These are phyloP conservation scores for Bimastos eiseni DNA, from an alignment of 2,888 invertebrate species.

Conservation along the genomic window DNA sequence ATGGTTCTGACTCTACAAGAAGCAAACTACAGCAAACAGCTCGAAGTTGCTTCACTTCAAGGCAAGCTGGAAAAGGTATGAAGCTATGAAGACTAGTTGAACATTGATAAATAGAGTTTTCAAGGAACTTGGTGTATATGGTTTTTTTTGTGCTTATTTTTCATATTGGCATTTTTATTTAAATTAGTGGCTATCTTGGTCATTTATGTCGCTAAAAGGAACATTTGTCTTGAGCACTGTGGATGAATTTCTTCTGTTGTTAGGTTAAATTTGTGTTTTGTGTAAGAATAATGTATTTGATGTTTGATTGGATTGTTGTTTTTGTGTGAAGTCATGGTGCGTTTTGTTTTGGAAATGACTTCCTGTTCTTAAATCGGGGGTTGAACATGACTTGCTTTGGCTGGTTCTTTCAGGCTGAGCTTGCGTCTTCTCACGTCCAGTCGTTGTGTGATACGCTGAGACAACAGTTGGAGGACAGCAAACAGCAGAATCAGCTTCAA, in stretches of 20 bases:
- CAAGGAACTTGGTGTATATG: neutral
- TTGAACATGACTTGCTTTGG: neutral
- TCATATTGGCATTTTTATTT: too few relatives aligned
- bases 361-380: neutral
- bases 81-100: neutral
- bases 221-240: too few relatives aligned
- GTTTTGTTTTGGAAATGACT: neutral
- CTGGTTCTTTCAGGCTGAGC: neutral
- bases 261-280: too few relatives aligned
- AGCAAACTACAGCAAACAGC: conserved; percentile 51
- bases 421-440: neutral
- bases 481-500: neutral
- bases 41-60: conserved; percentile 49
- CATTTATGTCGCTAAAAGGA: too few relatives aligned
- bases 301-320: neutral
- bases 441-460: neutral
- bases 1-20: conserved; percentile 48
- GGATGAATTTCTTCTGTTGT: too few relatives aligned
- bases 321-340: neutral
- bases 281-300: too few relatives aligned
- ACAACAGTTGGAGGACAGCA: conserved; percentile 16
- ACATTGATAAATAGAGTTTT: neutral
- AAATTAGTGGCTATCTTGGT: too few relatives aligned
- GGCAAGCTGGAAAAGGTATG: conserved; percentile 53
- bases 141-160: neutral